Evolutionary conservation across 2,888 invertebrate species (phyloP), one percentile per base, ranked within the genome.

Genomic region (Clanis bilineata): DNA sequence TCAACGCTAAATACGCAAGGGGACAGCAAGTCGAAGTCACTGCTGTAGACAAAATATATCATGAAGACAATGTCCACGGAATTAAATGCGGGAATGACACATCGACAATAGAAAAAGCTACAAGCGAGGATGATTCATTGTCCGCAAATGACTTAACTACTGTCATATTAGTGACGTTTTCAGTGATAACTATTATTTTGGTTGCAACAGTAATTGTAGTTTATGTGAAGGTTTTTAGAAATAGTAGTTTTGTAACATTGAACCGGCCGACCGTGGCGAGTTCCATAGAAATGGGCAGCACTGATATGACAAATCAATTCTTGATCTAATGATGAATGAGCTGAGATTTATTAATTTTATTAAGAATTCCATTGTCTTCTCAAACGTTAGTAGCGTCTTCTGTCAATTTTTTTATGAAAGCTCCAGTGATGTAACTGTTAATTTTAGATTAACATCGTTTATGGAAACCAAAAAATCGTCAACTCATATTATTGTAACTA

Each of bases 11-110:
- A 55, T 71, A 71, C 28, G 65, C 66, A 36, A 75, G 70, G 54
- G 59, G 64, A 28, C 68, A 73, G 54, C 72, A 76, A 18, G 71
- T 89, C 2, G 80, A 83, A 63, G 80, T 91, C 0, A 90, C 90
- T 18, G 85, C 90, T 6, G 74, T 88, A 12, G 75, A 91, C 61
- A 88, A 88, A 71, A 73, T 90, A 56, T 90, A 79, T 65, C 86
- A 90, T 36, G 90, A 90, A 62, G 91, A 91, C 57, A 91, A 91
- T 66, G 91, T 90, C 0, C 79, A 88, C 64, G 90, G 90, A 7
- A 90, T 91, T 22, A 77, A 76, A 69, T 91, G 90, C 74, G 90
- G 91, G 1, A 79, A 82, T 54, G 64, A 63, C 12, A 64, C 62
- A 23, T 38, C 0, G 47, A 63, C 59, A 12, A 65, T 70, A 7